A percentile compares a stretch with the other conserved stretches of the same genome.
phyloP scores from a whole-genome alignment of 2,888 invertebrate species.

The Drosophila neoperkinsi region DNA sequence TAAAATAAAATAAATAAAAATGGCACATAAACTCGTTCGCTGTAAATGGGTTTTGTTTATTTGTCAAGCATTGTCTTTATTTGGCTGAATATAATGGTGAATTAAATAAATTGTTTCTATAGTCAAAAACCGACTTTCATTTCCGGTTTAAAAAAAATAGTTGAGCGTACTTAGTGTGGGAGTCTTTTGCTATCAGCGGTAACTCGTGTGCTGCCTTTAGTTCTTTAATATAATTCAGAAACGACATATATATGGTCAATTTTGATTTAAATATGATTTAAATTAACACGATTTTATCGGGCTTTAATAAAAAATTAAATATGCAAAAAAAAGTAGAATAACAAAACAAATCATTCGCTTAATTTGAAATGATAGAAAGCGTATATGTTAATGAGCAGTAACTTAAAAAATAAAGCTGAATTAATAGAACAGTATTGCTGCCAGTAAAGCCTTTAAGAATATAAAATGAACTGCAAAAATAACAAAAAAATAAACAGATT shows the following conservation, averaged over 20 bases:
- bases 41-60: conserved; percentile 69
- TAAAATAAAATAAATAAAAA: conserved; percentile 25
- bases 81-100: conserved; percentile 65
- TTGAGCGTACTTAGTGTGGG: conserved; percentile 51
- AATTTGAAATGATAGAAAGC: neutral
- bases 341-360: neutral
- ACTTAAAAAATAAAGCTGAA: neutral
- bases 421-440: neutral
- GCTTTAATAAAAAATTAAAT: neutral
- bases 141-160: conserved; percentile 53
- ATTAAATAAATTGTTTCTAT: conserved; percentile 73
- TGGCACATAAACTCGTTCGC: conserved; percentile 39
- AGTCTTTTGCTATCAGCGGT: conserved; percentile 28
- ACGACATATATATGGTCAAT: neutral
- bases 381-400: neutral
- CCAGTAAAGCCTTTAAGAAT: neutral
- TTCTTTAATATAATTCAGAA: conserved; percentile 5
- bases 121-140: conserved; percentile 64
- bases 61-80: conserved; percentile 71
- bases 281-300: neutral
- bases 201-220: conserved; percentile 8
- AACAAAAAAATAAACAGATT: neutral
- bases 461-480: neutral
- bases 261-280: neutral
- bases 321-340: neutral